These are phyloP conservation scores for Crocidura indochinensis DNA, from an alignment of 2,797 vertebrate genomes.

Conservation along the genomic window DNA sequence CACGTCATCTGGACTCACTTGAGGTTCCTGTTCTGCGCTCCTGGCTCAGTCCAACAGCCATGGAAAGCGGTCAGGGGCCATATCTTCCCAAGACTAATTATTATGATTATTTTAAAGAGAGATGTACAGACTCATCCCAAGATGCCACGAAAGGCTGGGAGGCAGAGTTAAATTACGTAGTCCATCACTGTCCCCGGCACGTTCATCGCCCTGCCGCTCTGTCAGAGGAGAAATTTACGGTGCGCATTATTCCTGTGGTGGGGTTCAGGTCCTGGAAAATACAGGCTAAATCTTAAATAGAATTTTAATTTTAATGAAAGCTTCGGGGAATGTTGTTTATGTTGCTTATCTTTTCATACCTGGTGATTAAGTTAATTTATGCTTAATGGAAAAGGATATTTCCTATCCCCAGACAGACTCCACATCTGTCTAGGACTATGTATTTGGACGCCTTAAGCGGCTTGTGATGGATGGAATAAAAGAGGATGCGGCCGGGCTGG, in stretches of 20 bases:
- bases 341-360: slow-evolving; percentile 90
- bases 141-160: slow-evolving; percentile 79
- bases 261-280: slow-evolving; percentile 87
- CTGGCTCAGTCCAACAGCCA: slow-evolving; percentile 72
- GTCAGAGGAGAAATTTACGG: slow-evolving; percentile 87
- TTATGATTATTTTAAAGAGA: slow-evolving; percentile 53
- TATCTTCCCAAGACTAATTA: slow-evolving; percentile 82
- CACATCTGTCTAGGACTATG: slow-evolving; percentile 88
- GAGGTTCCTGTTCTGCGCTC: slow-evolving; percentile 34
- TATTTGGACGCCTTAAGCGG: slow-evolving; percentile 88
- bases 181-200: slow-evolving; percentile 85
- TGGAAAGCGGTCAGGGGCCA: slow-evolving; percentile 80
- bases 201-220: slow-evolving; percentile 88
- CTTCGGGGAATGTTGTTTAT: slow-evolving; percentile 89
- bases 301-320: slow-evolving; percentile 92
- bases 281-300: slow-evolving; percentile 89
- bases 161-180: slow-evolving; percentile 87
- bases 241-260: slow-evolving; percentile 89
- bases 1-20: not conserved
- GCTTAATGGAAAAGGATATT: slow-evolving; percentile 91
- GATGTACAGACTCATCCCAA: slow-evolving; percentile 79
- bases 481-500: slow-evolving; percentile 82
- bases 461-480: slow-evolving; percentile 89
- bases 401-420: slow-evolving; percentile 90
- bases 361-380: slow-evolving; percentile 93